Evolutionary conservation across 53 echinoderm and acorn worm genomes (phyloP), one percentile per base, ranked within the genome.

Genomic region (Actinopyga echinites): DNA sequence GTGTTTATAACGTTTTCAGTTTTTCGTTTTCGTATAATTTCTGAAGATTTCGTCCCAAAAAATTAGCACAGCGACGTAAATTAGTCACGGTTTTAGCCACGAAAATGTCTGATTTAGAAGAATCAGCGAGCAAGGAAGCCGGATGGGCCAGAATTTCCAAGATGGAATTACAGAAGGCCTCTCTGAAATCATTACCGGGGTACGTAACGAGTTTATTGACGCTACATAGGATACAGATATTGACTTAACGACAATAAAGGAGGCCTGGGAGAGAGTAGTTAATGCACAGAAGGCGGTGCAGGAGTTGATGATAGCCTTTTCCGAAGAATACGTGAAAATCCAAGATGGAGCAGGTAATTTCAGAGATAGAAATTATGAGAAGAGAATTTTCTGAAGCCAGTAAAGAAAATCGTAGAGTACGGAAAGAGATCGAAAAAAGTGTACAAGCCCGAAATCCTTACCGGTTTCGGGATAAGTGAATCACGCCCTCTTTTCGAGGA

Each of bases 281-380:
- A 21, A 62, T n/a, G 62, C 62, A 11, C 62, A 62, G n/a, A 1
- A 10, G 10, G 26, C 62, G 1, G 26, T 10, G 1, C 26, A 30
- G 30, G 20, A 26, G 19, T 21, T 62, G n/a, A 62, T 62, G 62
- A 62, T 62, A 62, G n/a, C 24, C 62, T 23, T 62, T 6, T 66
- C 34, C 2, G 66, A 66, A 29, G 66, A 6, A 1, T 66, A 66
- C 30, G 34, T 66, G 8, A 65, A 65, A 28, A 65, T 65, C 30
- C 21, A 65, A 25, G 36, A 65, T 65, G 65, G 25, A 65, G 65
- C 65, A 65, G 36, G 65, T 65, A 65, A 65, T 32, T 12, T 65
- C 12, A 65, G 65, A 65, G 65, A 65, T 65, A 65, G 65, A 65
- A 28, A 12, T 5, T 65, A 4, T 65, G 24, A 28, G 0, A 28